Evolutionary conservation across 2,113 vertebrate species (phyloP), one percentile per base, ranked within the genome.

Genomic region (Elephantulus edwardii): DNA sequence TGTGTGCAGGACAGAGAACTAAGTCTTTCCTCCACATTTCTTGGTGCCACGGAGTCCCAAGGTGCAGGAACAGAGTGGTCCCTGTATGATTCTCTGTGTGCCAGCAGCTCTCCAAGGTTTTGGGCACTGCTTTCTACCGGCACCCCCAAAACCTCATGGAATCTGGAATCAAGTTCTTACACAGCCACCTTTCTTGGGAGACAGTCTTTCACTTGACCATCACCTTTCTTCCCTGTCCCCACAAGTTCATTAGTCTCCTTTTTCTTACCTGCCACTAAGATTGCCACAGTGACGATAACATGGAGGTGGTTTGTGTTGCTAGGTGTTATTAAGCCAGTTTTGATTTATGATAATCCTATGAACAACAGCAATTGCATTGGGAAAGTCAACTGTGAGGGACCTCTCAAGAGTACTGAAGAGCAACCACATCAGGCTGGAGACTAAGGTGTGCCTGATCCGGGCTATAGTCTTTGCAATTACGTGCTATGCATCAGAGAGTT

Each of bases 1-100:
- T 50, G 13, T 22, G 44, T 2, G 0, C 5, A 5, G 48, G 58
- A 38, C 8, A 8, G 62, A 46, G 38, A 44, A 14, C 19, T 0
- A 0, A 28, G 72, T 4, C 8, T 38, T 40, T 66, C 12, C 35
- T 13, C 46, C 19, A 1, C 14, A 10, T 24, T 16, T 50, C 14
- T 26, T 30, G 48, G 76, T 40, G 54, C 60, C 46, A 42, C 40
- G 26, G 48, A 44, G 52, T 46, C 30, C 46, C 74, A 56, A 79
- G 70, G 46, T 58, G 33, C 28, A n/a, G 56, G 19, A n/a, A 12
- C 38, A n/a, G 35, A 19, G 74, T 46, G 46, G 20, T 35, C 76
- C 33, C 40, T 13, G 30, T 16, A 1, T 40, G 48, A 26, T 52
- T 86, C 40, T 40, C 70, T 71, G 56, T 17, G 42, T 7, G 52